Evolutionary conservation across 1,140 invertebrate species (phyloP), one percentile per base, ranked within the genome.

Genomic region (Dendrolimus kikuchii): DNA sequence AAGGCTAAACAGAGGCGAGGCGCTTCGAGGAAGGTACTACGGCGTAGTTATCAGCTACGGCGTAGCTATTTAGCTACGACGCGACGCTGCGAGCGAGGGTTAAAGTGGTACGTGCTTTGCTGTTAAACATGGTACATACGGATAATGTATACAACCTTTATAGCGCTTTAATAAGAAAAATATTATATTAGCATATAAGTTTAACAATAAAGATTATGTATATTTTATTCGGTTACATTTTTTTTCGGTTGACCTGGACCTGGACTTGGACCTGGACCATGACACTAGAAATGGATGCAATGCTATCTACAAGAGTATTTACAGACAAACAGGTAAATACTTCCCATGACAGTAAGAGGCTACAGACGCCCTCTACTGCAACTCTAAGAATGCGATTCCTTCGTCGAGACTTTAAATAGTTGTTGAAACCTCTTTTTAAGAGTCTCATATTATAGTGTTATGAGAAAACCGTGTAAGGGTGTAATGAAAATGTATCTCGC

Each of bases 21-120:
- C 53, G 53, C 40, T 50, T 49, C 55, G 55, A 55, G 50, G 23
- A 23, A 23, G 23, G 23, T 23, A 57, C 58, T 64, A 59, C 60
- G 53, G 54, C 60, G 54, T 56, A 62, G 66, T 50, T 63, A 61
- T 60, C 56, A 38, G 54, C 56, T 59, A 59, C 63, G 57, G 38
- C 53, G 62, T 60, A 56, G 63, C 59, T 49, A 52, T 55, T 59
- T 41, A 40, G 57, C 56, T 59, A 59, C 23, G 1, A 23, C 23
- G 23, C 23, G 23, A 23, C 23, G 23, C 23, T 23, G 3, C 53
- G 53, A 54, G 40, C 23, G 43, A 56, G 56, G 53, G 60, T 62
- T 62, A 59, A 59, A 55, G 49, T 52, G 53, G 41, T 62, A 62
- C 60, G 60, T 62, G 60, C 53, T 45, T 39, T 10, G 47, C 41